Evolutionary conservation across 2,113 vertebrate genomes (phyloP).

Genomic region (Podocnemis expansa): DNA sequence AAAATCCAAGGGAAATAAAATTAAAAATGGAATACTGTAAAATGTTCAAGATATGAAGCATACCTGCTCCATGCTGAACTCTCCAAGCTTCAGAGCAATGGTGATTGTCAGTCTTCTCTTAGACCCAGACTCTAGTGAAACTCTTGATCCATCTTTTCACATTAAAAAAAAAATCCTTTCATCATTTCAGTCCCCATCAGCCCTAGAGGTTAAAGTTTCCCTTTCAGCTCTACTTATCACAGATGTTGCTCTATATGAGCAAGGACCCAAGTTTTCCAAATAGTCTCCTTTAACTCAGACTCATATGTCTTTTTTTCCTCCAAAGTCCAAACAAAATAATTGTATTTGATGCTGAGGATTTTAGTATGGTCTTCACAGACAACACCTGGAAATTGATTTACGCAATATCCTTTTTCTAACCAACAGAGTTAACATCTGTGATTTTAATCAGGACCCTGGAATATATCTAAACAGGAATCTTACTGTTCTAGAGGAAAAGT

Average conservation of each 20-base stretch:
- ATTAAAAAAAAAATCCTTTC: conserved; percentile 61
- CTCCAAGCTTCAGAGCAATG: conserved; percentile 43
- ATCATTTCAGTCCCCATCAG: conserved; percentile 42
- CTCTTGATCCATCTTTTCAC: conserved; percentile 51
- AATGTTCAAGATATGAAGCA: conserved; percentile 26
- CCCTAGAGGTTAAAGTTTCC: conserved; percentile 65
- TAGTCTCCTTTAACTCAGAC: conserved; percentile 39
- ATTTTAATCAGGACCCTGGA: neutral
- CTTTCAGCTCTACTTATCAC: conserved; percentile 74
- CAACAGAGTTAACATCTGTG: neutral
- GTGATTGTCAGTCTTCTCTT: conserved; percentile 41
- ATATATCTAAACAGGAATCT: neutral
- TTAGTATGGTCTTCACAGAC: neutral
- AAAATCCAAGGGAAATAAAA: conserved; percentile 36
- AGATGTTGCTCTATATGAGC: conserved; percentile 57
- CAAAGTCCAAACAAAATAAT: neutral
- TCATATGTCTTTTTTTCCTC: conserved; percentile 32
- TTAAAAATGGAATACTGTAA: neutral
- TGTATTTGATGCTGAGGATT: conserved; percentile 38
- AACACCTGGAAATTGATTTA: neutral
- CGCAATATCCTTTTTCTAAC: neutral
- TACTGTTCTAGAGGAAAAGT: neutral
- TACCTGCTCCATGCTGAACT: conserved; percentile 43
- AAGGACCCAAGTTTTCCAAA: conserved; percentile 11
- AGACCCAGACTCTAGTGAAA: conserved; percentile 39